Evolutionary conservation across 2,888 invertebrate species (phyloP).

Genomic region (Drosophila leonis): DNA sequence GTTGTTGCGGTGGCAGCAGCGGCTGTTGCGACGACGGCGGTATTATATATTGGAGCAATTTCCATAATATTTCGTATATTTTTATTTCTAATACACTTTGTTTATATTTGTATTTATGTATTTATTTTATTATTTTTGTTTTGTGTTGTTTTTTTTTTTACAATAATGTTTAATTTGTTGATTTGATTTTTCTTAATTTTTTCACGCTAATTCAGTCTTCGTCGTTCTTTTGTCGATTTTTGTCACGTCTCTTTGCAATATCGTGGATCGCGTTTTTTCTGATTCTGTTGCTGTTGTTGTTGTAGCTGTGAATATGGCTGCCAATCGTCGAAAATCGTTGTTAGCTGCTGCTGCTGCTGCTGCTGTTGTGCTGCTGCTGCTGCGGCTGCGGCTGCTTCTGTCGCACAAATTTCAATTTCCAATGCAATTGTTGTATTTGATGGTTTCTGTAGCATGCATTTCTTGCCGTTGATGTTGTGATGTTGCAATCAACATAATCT

Average conservation of each 20-base stretch:
- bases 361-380: conserved; percentile 32
- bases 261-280: conserved; percentile 55
- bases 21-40: conserved; percentile 62
- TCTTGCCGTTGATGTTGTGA: conserved; percentile 40
- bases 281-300: conserved; percentile 33
- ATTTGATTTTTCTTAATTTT: conserved; percentile 34
- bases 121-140: neutral
- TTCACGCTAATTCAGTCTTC: conserved; percentile 68
- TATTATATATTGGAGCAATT: conserved; percentile 69
- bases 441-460: conserved; percentile 53
- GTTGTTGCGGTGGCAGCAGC: conserved; percentile 59
- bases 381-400: conserved; percentile 53
- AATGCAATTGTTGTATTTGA: conserved; percentile 69
- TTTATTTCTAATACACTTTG: conserved; percentile 58
- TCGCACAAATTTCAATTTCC: conserved; percentile 74
- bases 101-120: conserved; percentile 20
- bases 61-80: conserved; percentile 69
- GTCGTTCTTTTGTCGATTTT: conserved; percentile 48
- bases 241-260: conserved; percentile 74
- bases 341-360: conserved; percentile 32
- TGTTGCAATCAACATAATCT: conserved; percentile 56
- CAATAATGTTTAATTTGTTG: conserved; percentile 37
- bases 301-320: conserved; percentile 73
- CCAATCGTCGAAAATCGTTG: conserved; percentile 59
- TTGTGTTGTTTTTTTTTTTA: conserved; percentile 11